These are phyloP conservation scores for Ovibos moschatus DNA, from an alignment of 2,113 vertebrate species.

Conservation along the genomic window DNA sequence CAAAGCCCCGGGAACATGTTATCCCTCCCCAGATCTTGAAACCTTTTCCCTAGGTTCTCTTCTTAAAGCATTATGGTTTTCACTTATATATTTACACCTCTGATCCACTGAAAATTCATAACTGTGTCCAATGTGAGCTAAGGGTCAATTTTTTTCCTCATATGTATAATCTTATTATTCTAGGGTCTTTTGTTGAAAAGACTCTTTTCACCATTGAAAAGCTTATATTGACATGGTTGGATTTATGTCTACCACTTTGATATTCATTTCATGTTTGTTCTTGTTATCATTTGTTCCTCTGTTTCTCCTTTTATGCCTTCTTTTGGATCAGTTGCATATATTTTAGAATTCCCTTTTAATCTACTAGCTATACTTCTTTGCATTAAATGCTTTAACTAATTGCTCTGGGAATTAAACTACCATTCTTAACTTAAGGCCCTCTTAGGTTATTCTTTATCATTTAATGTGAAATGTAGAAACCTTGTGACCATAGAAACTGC, in stretches of 20 bases:
- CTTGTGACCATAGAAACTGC: background rate
- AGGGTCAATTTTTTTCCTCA: background rate
- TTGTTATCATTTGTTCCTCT: background rate
- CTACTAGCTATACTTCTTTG: background rate
- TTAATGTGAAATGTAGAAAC: background rate
- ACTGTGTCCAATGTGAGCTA: background rate
- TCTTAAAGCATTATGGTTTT: background rate
- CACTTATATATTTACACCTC: background rate
- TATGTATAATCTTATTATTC: background rate
- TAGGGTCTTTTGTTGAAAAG: background rate
- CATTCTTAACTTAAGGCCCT: background rate
- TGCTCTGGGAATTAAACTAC: background rate
- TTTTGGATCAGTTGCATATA: background rate
- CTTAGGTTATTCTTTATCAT: background rate
- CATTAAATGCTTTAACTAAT: background rate
- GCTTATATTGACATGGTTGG: background rate
- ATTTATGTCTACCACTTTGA: background rate
- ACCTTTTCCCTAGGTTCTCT: background rate
- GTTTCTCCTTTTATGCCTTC: background rate
- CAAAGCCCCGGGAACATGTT: background rate
- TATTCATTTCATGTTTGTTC: background rate
- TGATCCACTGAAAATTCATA: background rate
- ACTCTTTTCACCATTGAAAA: background rate
- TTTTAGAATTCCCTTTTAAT: background rate
- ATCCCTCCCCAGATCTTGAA: background rate